Percentiles rank a stretch among this genome's conserved stretches.
phyloP scores from a whole-genome alignment of 2,113 vertebrate species.

The Apodemus sylvaticus region DNA sequence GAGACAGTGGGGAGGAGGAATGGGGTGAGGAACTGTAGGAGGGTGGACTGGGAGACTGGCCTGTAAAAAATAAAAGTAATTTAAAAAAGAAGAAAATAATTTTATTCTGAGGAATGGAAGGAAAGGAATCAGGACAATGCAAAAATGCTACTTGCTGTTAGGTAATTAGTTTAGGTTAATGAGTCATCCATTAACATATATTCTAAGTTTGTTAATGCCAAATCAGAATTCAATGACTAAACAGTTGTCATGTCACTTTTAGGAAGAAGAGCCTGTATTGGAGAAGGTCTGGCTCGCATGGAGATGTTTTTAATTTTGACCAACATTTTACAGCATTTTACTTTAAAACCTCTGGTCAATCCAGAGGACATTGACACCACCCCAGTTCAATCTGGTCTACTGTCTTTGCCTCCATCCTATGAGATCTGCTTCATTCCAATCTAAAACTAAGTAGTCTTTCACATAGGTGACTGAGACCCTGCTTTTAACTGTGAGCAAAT shows the following conservation, averaged over 20 bases:
- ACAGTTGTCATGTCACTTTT: constrained; percentile 19
- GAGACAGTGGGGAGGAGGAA: too few relatives aligned
- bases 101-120: background rate
- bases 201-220: background rate
- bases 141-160: background rate
- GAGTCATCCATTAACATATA: background rate
- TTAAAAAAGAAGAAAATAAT: too few relatives aligned
- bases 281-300: constrained; percentile 83
- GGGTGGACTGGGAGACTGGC: too few relatives aligned
- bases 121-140: background rate
- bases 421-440: constrained; percentile 28
- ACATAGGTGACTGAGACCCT: background rate
- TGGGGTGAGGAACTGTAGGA: too few relatives aligned
- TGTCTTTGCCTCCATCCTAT: background rate
- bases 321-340: constrained; percentile 66
- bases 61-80: too few relatives aligned
- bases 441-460: background rate
- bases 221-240: background rate
- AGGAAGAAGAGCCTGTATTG: constrained; percentile 80
- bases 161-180: background rate
- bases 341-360: constrained; percentile 74
- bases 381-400: accelerated
- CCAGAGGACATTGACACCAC: constrained; percentile 72
- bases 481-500: background rate
- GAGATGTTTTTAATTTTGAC: constrained; percentile 82